Evolutionary conservation across 2,113 vertebrate species (phyloP), one percentile per base, ranked within the genome.

Genomic region (Platichthys stellatus): DNA sequence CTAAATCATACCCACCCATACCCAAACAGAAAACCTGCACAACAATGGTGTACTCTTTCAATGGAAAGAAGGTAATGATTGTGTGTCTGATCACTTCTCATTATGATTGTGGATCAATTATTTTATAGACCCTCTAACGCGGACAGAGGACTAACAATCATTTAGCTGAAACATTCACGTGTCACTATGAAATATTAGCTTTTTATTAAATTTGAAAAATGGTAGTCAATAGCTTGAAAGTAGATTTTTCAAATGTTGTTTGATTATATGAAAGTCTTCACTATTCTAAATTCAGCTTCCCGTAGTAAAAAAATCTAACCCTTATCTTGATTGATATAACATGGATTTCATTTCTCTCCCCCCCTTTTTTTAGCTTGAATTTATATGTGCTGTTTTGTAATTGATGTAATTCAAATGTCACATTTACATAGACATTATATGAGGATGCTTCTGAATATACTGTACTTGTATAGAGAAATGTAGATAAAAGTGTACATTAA

Each of bases 401-500:
- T 67, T 56, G 18, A 68, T 49, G 3, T 72, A 56, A 80, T 89
- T 85, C 12, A 69, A 72, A 60, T 74, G 67, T 69, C 61, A 56
- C 53, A 80, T 79, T 80, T 63, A 47, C 21, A 72, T 74, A 83
- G 86, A 86, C 88, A 47, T 88, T 86, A 88, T 90, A 94, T 88
- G 90, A 66, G 76, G 76, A 73, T 76, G 66, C 70, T 89, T 93
- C 70, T 80, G 76, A 92, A 91, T 90, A 92, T 93, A 94, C 89
- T 75, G 94, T 93, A 14, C 20, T 51, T 88, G 74, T 92, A 92
- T 92, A 83, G 92, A 90, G 38, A 87, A 79, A 82, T 94, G 92
- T 93, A 92, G 86, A 92, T 92, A 88, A 69, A 76, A 88, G 60
- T 93, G 87, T 92, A 78, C 45, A 89, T 93, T 96, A 95, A 96